Evolutionary conservation across 2,888 invertebrate species (phyloP), one percentile per base, ranked within the genome.

Genomic region (Shargacucullia verbasci): DNA sequence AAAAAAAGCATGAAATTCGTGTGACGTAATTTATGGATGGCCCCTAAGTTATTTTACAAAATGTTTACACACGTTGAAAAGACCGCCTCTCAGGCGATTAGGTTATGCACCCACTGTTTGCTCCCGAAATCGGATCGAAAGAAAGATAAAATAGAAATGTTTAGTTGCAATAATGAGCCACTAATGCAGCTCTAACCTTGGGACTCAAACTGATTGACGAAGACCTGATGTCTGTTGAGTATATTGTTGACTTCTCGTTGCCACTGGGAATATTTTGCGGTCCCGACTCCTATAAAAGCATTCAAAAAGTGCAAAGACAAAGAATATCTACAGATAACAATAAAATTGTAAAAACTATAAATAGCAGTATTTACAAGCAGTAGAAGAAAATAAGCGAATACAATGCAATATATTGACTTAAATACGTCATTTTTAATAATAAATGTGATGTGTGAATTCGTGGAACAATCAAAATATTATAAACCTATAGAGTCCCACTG

Each of bases 171-270:
- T 49, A 53, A 66, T 53, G 53, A 64, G 50, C 61, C 45, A 54
- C 58, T 41, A 34, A 20, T 38, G 56, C 35, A 56, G 50, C 57
- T 62, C 53, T 61, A 61, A 66, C 66, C 79, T 79, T 76, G 11
- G 33, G 41, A 64, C 67, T 73, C 50, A 57, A 53, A 72, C 52
- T 63, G 61, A 67, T 63, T 35, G 20, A 20, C 20, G 70, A 54
- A 12, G 59, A 75, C 37, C 33, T 53, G 56, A 72, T 57, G 63
- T 73, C 71, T 45, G 76, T 56, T 6, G 67, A 57, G 35, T 57
- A 62, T 53, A 58, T 43, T 14, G 59, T 57, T 13, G 72, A 55
- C 13, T 57, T 55, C 41, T 45, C 54, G 43, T 64, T 57, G 20
- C 50, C 59, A 49, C 33, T 53, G 27, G 45, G 37, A 47, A n/a